phyloP scores from a whole-genome alignment of 2,113 vertebrate genomes.

The Ascaphus truei region DNA sequence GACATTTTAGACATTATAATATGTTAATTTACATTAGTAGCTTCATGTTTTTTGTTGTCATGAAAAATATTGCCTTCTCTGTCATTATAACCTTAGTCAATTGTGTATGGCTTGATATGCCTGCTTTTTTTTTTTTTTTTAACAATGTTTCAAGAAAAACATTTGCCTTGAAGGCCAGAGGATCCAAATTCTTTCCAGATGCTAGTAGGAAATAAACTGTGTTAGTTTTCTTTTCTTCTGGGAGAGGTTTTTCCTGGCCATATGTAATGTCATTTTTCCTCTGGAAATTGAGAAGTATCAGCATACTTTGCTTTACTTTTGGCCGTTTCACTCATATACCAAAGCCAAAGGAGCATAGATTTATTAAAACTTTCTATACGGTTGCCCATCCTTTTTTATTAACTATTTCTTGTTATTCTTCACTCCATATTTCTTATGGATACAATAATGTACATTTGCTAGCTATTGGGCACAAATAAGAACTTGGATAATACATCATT shows the following conservation, averaged over 20 bases:
- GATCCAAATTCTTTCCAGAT: slow-evolving; percentile 48
- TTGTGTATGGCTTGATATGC: background rate
- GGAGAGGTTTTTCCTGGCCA: slow-evolving; percentile 7
- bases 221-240: slow-evolving; percentile 40
- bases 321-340: background rate
- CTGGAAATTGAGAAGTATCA: slow-evolving; percentile 35
- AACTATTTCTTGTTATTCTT: slow-evolving; percentile 17
- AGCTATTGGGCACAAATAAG: no score
- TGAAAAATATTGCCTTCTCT: background rate
- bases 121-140: slow-evolving; percentile 10
- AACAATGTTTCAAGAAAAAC: slow-evolving; percentile 9
- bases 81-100: background rate
- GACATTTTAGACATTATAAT: no score
- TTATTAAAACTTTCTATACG: slow-evolving; percentile 7
- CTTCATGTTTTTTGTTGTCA: background rate
- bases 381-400: background rate
- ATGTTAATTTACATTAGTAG: background rate
- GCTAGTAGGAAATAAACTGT: slow-evolving; percentile 40
- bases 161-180: slow-evolving; percentile 4
- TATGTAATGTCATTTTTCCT: slow-evolving; percentile 26
- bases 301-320: background rate
- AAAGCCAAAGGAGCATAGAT: background rate
- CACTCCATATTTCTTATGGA: background rate
- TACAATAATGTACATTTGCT: no score
- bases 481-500: no score